phyloP scores from a whole-genome alignment of 1,140 invertebrate species.

The Dinoponera quadriceps region DNA sequence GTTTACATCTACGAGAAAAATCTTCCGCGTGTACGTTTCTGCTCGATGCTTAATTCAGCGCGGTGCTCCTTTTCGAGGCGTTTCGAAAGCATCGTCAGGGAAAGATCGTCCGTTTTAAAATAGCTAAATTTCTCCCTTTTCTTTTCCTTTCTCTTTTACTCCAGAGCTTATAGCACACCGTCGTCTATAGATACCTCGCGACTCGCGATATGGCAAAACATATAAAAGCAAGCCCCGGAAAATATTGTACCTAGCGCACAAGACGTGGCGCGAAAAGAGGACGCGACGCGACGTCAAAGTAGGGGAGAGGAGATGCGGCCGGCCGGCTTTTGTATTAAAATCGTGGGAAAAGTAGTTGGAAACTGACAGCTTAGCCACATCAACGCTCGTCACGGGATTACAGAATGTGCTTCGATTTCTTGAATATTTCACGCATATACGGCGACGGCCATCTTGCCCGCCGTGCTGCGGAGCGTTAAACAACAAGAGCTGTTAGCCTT shows the following conservation, averaged over 20 bases:
- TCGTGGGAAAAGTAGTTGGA: slow-evolving; percentile 55
- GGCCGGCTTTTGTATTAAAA: slow-evolving; percentile 53
- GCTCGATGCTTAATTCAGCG: no score
- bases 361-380: slow-evolving; percentile 56
- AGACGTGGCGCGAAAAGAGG: slow-evolving; percentile 35
- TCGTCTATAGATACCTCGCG: slow-evolving; percentile 13
- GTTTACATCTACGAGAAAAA: no score
- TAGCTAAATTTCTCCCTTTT: no score
- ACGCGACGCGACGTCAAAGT: slow-evolving; percentile 38
- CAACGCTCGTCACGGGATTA: slow-evolving; percentile 53
- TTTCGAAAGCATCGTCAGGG: no score
- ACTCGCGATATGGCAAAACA: slow-evolving; percentile 27
- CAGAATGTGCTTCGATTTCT: slow-evolving; percentile 72
- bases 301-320: slow-evolving; percentile 24
- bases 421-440: slow-evolving; percentile 81
- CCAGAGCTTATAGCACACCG: background rate
- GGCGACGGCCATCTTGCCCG: slow-evolving; percentile 79
- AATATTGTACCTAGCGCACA: slow-evolving; percentile 16
- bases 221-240: slow-evolving; percentile 13
- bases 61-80: no score
- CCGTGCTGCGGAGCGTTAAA: slow-evolving; percentile 80
- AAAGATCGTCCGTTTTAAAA: no score
- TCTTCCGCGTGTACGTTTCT: no score
- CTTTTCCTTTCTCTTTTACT: no score
- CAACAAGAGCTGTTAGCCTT: slow-evolving; percentile 84